Percentiles rank a stretch among this genome's conserved stretches.
These are phyloP conservation scores for Meleagris gallopavo DNA, from an alignment of 2,113 vertebrate species.

Conservation along the genomic window DNA sequence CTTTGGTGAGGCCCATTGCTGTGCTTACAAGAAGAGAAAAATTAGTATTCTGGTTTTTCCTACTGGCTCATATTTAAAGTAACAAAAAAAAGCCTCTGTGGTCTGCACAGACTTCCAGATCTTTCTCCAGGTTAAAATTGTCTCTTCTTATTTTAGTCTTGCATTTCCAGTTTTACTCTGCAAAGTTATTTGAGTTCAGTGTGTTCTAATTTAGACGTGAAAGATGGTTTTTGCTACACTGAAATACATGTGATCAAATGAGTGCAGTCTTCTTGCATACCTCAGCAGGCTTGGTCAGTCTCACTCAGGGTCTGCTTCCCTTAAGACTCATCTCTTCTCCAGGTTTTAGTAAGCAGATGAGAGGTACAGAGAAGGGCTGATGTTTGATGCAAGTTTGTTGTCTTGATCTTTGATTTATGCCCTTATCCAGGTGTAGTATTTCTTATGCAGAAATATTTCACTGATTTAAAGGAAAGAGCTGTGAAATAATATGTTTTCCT, in stretches of 20 bases:
- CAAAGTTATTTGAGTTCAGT: conserved; percentile 44
- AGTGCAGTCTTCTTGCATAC: not conserved
- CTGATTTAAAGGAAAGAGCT: conserved; percentile 43
- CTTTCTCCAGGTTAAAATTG: conserved; percentile 8
- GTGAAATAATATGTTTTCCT: conserved; percentile 30
- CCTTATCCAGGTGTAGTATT: conserved; percentile 20
- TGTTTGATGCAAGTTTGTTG: conserved; percentile 17
- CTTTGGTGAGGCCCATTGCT: not conserved
- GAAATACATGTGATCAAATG: not conserved
- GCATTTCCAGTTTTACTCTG: conserved; percentile 21
- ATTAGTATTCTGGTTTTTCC: not conserved
- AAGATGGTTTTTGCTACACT: not conserved
- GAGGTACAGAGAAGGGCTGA: conserved; percentile 7
- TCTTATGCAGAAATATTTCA: conserved; percentile 55
- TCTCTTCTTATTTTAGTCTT: conserved; percentile 50
- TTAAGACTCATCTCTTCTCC: conserved; percentile 9
- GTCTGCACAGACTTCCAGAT: not conserved
- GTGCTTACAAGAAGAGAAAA: not conserved
- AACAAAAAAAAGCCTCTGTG: not conserved
- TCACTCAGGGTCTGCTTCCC: not conserved
- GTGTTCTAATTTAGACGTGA: conserved; percentile 47
- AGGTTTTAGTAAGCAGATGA: conserved; percentile 32
- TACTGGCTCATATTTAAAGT: not conserved
- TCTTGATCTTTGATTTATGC: conserved; percentile 55
- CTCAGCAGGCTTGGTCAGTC: conserved; percentile 5